Evolutionary conservation across 1,140 invertebrate genomes (phyloP).

Genomic region (Chrysomallon squamiferum): DNA sequence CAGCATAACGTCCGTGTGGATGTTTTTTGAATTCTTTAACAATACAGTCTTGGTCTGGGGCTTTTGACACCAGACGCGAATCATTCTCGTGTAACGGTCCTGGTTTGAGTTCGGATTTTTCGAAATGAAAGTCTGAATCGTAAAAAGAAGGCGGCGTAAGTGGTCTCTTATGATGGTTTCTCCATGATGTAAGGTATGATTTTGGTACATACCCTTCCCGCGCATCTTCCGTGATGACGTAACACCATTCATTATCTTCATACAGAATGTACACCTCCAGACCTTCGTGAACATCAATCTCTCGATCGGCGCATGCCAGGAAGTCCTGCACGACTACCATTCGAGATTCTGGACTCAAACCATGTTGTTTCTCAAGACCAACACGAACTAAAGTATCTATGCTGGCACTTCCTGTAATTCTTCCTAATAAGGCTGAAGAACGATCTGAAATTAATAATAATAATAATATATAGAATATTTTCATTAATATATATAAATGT

Average conservation of each 20-base stretch:
- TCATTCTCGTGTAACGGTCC: background rate
- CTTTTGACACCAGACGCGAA: background rate
- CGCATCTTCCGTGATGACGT: constrained; percentile 87
- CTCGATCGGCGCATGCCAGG: constrained; percentile 92
- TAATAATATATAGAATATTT: too few relatives aligned
- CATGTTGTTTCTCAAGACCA: constrained; percentile 87
- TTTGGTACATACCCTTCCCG: constrained; percentile 92
- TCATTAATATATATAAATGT: too few relatives aligned
- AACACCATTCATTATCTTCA: constrained; percentile 95
- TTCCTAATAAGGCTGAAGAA: constrained; percentile 64
- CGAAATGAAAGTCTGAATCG: background rate
- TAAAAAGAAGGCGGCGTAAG: background rate
- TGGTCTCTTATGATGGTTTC: background rate
- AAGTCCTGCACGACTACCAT: constrained; percentile 83
- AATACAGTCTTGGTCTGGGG: background rate
- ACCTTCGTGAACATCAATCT: constrained; percentile 80
- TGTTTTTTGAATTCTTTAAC: constrained; percentile 82
- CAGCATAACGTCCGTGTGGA: constrained; percentile 87
- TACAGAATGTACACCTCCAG: constrained; percentile 91
- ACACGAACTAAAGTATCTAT: constrained; percentile 93
- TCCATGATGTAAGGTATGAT: constrained; percentile 5
- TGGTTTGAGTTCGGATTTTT: background rate
- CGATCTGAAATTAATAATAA: too few relatives aligned
- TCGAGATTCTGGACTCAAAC: constrained; percentile 31
- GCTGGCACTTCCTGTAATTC: constrained; percentile 93